Percentiles rank a stretch among this genome's conserved stretches.
Evolutionary conservation across 2,113 vertebrate species (phyloP).

Genomic region (Zapus hudsonius): DNA sequence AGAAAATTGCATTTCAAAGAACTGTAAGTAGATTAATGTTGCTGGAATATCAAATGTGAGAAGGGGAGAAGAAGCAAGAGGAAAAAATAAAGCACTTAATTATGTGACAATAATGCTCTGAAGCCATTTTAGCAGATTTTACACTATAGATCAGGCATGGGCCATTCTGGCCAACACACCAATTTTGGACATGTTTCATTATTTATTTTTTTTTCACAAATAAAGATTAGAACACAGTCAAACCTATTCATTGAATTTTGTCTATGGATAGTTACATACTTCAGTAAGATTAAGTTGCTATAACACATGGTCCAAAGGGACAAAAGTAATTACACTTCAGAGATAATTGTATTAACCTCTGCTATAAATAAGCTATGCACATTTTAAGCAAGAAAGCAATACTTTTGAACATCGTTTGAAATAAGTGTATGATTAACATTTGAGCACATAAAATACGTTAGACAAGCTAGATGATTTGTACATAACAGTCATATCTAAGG

Average conservation of each 20-base stretch:
- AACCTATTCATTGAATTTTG: background rate
- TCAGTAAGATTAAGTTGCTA: background rate
- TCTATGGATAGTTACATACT: background rate
- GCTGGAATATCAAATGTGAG: background rate
- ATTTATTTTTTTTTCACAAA: background rate
- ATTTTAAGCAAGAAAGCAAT: background rate
- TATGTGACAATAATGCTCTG: background rate
- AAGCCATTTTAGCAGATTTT: background rate
- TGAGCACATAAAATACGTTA: background rate
- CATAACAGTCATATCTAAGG: background rate
- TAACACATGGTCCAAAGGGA: background rate
- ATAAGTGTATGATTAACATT: background rate
- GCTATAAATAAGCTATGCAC: background rate
- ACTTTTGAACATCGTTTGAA: background rate
- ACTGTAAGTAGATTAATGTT: background rate
- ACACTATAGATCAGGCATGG: background rate
- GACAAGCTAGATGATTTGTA: background rate
- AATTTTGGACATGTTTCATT: too few species aligned
- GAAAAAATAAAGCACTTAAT: background rate
- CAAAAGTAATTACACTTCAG: background rate
- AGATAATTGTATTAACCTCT: background rate
- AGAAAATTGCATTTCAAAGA: background rate
- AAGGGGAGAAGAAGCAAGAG: background rate
- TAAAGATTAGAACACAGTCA: background rate
- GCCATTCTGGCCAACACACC: background rate